Percentiles rank a stretch among this genome's conserved stretches.
Evolutionary conservation across 2,113 vertebrate genomes (phyloP).

Genomic region (Amazona vittata): DNA sequence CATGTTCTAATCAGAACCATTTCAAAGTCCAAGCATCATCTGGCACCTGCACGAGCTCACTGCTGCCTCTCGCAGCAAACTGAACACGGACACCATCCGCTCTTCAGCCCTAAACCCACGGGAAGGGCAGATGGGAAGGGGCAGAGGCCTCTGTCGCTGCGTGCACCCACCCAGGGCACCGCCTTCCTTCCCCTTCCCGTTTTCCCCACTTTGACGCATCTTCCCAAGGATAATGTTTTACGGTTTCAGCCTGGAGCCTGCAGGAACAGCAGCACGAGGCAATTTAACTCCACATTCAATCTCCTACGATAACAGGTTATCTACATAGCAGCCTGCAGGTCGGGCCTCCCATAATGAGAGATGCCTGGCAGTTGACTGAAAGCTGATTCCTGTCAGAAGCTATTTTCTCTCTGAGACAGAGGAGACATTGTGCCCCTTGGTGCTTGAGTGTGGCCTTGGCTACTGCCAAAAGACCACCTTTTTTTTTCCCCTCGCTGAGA

Average conservation of each 20-base stretch:
- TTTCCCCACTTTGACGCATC: not conserved
- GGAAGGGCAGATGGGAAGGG: rapidly evolving
- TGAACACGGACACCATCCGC: rapidly evolving
- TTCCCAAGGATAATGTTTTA: not conserved
- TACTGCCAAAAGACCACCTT: constrained; percentile 76
- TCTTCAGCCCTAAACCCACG: rapidly evolving
- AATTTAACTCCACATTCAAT: constrained; percentile 10
- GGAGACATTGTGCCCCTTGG: constrained; percentile 77
- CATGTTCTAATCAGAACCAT: rapidly evolving
- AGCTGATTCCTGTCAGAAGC: constrained; percentile 82
- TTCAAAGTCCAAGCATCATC: rapidly evolving
- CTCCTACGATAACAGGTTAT: constrained; percentile 63
- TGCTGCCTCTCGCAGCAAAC: not conserved
- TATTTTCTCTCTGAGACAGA: constrained; percentile 79
- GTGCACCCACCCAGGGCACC: not conserved
- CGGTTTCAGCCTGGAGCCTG: not conserved
- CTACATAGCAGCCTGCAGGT: constrained; percentile 44
- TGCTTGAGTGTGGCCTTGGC: constrained; percentile 70
- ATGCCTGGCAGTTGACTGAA: constrained; percentile 78
- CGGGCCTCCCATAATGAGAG: constrained; percentile 67
- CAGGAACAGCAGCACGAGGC: not conserved
- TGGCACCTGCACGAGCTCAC: rapidly evolving
- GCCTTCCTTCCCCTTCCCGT: not conserved
- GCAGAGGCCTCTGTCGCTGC: rapidly evolving
- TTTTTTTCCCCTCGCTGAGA: constrained; percentile 62